Conservation (phyloP, 53 echinoderm and acorn worm genomes). For the Holothuria leucospilota region DNA sequence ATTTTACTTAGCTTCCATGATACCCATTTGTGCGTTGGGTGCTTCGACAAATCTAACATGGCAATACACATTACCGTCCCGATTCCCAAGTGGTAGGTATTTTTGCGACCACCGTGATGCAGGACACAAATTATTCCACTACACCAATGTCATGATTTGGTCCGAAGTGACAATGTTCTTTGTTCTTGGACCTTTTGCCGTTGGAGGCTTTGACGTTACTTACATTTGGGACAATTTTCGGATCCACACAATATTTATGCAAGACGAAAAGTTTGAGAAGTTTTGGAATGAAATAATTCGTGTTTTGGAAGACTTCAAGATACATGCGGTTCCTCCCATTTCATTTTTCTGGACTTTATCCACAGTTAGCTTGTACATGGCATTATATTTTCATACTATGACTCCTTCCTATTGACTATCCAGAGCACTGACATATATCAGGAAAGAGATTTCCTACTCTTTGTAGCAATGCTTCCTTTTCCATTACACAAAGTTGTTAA, state of each 20-base stretch:
- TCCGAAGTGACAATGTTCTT: slow-evolving; percentile 32
- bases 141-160: slow-evolving; percentile 29
- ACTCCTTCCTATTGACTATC: no score
- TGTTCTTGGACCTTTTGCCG: neutral
- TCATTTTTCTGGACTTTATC: neutral
- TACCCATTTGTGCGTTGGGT: neutral
- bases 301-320: neutral
- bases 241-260: slow-evolving; percentile 16
- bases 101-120: no score
- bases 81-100: no score
- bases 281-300: slow-evolving; percentile 22
- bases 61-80: neutral
- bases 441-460: no score
- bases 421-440: no score
- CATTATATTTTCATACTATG: neutral
- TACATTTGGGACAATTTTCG: slow-evolving; percentile 36
- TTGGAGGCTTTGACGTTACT: slow-evolving; percentile 4
- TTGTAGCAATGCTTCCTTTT: no score
- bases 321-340: neutral
- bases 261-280: neutral
- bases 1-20: neutral
- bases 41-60: slow-evolving; percentile 19
- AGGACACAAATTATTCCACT: neutral
- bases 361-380: neutral
- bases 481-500: no score